Base-by-base conservation (phyloP, 1,140 invertebrate species). In the Pogonomyrmex barbatus region DNA sequence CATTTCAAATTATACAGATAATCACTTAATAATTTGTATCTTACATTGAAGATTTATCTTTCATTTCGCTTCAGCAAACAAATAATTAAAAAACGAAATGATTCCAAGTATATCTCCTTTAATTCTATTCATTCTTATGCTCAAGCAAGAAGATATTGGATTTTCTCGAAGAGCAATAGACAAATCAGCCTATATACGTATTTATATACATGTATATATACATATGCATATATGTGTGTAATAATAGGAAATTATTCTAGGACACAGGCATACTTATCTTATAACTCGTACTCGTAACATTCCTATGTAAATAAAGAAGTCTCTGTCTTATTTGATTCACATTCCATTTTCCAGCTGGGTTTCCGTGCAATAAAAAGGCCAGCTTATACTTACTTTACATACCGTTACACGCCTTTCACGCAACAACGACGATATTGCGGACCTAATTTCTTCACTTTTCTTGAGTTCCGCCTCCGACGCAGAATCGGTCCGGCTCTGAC, bases 301-400 rank as follows among this genome's bases (percentile, higher is more conserved):
- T 93, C 88, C 90, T 89, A 89, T 91, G 91, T 91, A 92, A 90
- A 93, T 92, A 91, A 75, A 90, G 70, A 85, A 63, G 67, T 89
- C 79, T 89, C 83, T 88, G 75, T 85, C 78, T 45, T 70, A 45
- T 50, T 89, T 78, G 36, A 73, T 84, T 91, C 33, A 17, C 5
- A 24, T 78, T 87, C 54, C 24, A 84, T 71, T 63, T 14, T 67
- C 6, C 58, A 54, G 58, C 24, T 65, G 68, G 71, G 17, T 77
- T 82, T 88, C 24, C 65, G 63, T 83, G 45, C 30, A 45, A 76
- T 39, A 70, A 73, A 89, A 47, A 42, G 50, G 56, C 33, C 52
- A 81, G 50, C 17, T 70, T 73, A 17, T 60, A 47, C 33, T 86
- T 50, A 24, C 9, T 24, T 24, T 36, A 39, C 3, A 67, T 9